Evolutionary conservation across 2,113 vertebrate genomes (phyloP).

Genomic region (Pogona vitticeps): DNA sequence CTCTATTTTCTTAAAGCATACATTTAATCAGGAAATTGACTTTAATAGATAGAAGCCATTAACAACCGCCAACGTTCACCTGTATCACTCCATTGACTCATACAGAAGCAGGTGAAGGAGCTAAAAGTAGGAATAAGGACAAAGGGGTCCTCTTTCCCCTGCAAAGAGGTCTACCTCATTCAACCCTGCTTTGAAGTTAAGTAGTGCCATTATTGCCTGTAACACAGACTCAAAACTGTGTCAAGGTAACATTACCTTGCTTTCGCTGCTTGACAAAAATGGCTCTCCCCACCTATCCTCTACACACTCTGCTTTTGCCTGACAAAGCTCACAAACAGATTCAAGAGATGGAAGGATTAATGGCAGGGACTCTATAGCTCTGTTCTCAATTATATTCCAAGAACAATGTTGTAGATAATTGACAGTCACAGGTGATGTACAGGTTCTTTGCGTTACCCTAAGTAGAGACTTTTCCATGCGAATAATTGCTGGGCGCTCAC

Average conservation of each 20-base stretch:
- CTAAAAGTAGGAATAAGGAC: no score
- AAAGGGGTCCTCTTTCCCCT: no score
- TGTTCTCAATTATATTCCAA: slow-evolving; percentile 13
- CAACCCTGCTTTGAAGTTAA: not conserved
- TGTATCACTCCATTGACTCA: no score
- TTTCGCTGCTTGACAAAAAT: no score
- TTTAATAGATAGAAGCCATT: no score
- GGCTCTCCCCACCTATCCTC: no score
- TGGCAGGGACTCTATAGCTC: slow-evolving; percentile 24
- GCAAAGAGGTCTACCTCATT: not conserved
- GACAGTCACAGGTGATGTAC: not conserved
- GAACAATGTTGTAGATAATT: not conserved
- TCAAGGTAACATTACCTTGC: not conserved
- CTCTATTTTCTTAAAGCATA: not conserved
- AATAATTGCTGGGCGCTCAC: not conserved
- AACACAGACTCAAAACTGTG: not conserved
- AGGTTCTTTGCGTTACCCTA: no score
- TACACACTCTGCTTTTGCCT: no score
- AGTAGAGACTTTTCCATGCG: not conserved
- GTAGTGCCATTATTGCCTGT: no score
- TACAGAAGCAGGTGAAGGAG: no score
- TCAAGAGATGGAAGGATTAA: slow-evolving; percentile 6
- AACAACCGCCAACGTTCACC: no score
- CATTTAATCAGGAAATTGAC: not conserved
- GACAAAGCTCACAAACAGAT: no score